Conservation (phyloP, 2,888 invertebrate species). For the Acrobeloides nanus region DNA sequence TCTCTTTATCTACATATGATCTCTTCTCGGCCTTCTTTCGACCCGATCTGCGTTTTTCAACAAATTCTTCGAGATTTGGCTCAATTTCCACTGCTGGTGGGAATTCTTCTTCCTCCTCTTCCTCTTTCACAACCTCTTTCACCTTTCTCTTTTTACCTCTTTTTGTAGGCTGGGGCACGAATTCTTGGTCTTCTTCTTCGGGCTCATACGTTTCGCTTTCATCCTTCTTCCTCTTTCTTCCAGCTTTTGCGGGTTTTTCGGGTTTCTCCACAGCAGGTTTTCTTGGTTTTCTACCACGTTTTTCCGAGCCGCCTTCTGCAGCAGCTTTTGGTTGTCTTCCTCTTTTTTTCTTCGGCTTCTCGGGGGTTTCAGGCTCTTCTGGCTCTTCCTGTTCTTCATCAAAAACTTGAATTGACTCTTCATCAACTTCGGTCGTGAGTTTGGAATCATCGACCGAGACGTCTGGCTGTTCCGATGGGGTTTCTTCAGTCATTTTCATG, state of each 20-base stretch:
- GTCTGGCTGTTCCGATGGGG: no score
- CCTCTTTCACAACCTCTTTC: no score
- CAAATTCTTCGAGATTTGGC: constrained; percentile 17
- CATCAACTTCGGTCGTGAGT: background rate
- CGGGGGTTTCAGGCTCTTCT: background rate
- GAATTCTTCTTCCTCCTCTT: constrained; percentile 9
- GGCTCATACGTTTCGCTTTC: constrained; percentile 10
- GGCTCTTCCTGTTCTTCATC: constrained; percentile 10
- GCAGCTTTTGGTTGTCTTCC: no score
- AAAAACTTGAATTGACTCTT: constrained; percentile 4
- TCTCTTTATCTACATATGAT: constrained; percentile 19
- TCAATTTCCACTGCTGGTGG: constrained; percentile 8
- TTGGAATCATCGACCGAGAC: background rate
- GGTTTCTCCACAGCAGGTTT: background rate
- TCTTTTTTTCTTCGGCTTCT: constrained; percentile 3
- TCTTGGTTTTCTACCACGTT: no score
- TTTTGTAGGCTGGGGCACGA: no score
- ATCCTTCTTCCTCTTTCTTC: constrained; percentile 18
- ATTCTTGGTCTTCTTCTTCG: constrained; percentile 17
- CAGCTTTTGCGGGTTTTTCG: constrained; percentile 3
- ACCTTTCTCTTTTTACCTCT: constrained; percentile 7
- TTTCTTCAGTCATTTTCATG: no score
- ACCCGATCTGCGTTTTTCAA: constrained; percentile 55
- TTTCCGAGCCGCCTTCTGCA: background rate
- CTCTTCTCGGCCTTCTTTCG: constrained; percentile 25